Conservation (phyloP, 2,888 invertebrate species). For the Glaucopsyche alexis region DNA sequence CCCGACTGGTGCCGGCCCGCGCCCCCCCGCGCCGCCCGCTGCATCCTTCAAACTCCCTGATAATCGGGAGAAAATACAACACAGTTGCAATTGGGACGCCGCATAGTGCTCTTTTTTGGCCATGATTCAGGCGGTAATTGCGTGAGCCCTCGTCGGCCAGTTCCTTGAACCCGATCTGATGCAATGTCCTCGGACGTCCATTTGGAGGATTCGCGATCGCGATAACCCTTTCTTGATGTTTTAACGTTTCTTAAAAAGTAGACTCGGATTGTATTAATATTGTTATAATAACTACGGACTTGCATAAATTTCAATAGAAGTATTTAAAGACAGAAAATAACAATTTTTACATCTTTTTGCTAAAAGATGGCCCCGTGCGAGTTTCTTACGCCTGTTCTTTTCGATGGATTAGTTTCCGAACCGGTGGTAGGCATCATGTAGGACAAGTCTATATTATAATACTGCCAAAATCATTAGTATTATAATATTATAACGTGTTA, state of each 20-base stretch:
- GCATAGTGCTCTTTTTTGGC: constrained; percentile 69
- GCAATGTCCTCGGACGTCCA: constrained; percentile 7
- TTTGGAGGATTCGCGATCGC: constrained; percentile 36
- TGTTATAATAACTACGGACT: background rate
- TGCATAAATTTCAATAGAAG: background rate
- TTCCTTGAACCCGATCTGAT: constrained; percentile 48
- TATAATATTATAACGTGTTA: too few species aligned
- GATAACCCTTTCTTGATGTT: constrained; percentile 37
- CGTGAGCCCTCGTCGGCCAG: constrained; percentile 59
- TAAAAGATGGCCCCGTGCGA: too few species aligned
- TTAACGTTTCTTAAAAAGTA: background rate
- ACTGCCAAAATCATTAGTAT: too few species aligned
- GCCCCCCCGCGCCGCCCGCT: constrained; percentile 51
- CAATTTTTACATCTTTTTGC: too few species aligned
- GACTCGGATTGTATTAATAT: background rate
- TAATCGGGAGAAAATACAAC: constrained; percentile 75
- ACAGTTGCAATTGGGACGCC: constrained; percentile 72
- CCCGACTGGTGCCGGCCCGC: constrained; percentile 63
- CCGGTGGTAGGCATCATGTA: too few species aligned
- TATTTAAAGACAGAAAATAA: background rate
- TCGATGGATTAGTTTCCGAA: too few species aligned
- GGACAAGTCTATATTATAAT: too few species aligned
- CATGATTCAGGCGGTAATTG: constrained; percentile 70
- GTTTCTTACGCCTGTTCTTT: too few species aligned
- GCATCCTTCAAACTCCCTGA: constrained; percentile 74